Base-by-base conservation (phyloP, 2,113 vertebrate species). In the Catagonus wagneri region DNA sequence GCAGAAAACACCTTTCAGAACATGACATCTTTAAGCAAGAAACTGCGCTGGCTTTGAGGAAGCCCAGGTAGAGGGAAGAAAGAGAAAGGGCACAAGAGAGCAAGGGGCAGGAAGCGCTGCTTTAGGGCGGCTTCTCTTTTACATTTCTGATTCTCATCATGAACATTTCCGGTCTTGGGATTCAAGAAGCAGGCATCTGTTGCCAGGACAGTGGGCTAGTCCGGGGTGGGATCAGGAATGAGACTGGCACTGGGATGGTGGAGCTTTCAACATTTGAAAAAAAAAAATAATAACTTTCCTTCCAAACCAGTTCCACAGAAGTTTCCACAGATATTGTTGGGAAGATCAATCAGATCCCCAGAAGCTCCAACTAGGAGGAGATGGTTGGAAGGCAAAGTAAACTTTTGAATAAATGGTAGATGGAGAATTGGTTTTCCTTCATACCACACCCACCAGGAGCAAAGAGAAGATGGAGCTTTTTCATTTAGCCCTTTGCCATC, bases 141-240 rank as follows among this genome's bases (percentile, higher is more conserved):
- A 87, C 11, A 50, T 63, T 92, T 97, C 65, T 80, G 32, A 89
- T 85, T 58, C 50, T 81, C n/a, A 65, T 34, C 6, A 80, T 36
- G 56, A 96, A 88, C 13, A 25, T 4, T 44, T 74, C 94, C 87
- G 72, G 44, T 63, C 71, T 81, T 14, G 65, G 22, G 27, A 72
- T 3, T 86, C 29, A 96, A 92, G 34, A 63, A 97, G 93, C 92
- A 22, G 58, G 19, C 20, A 95, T 22, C 52, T 85, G 16, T 58
- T 92, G 63, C 58, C 52, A 65, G 63, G 52, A 76, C 5, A 54
- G 44, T 93, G 25, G 34, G 63, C 95, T 60, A 6, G 52, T 74
- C 80, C 79, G 20, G 3, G 27, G 6, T 56, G n/a, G 54, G 39
- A 34, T 32, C 76, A 65, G n/a, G 32, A 90, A 19, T 61, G n/a